Base-by-base conservation (phyloP, 2,888 invertebrate species). In the Monopis laevigella region DNA sequence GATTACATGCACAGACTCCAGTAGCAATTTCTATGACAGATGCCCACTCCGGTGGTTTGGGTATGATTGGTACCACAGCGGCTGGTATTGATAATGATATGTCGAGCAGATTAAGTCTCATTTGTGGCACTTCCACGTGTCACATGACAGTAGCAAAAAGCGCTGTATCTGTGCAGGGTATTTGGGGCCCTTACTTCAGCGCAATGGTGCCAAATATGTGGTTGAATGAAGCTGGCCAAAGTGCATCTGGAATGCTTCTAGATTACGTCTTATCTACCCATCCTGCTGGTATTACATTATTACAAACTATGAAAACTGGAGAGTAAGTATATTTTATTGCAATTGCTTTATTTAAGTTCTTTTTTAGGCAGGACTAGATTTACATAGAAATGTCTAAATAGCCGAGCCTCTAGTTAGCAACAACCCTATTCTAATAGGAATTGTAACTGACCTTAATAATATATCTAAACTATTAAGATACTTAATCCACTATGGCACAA, bases 51-150 rank as follows among this genome's bases (percentile, higher is more conserved):
- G 98, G 97, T 16, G 94, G 91, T 1, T 71, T 98, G 44, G 96
- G 95, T 12, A 85, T 93, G 84, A 85, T 93, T 48, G 92, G 92
- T 0, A 87, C 88, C 47, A 66, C 70, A 39, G 84, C 84, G 18
- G 65, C 71, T 43, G 59, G 56, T 13, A 68, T 80, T 47, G 64
- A 67, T 19, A 62, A 51, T 34, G 55, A 63, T 3, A 72, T 78
- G 65, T 65, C 73, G 10, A 65, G 62, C 28, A 62, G 75, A 24
- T 51, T 75, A 71, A 85, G 87, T 40, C 69, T 97, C 39, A 96
- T 97, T 55, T 93, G 93, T 75, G 98, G 98, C 1, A 98, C 98
- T 3, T 98, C 97, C 1, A 93, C 96, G 1, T 98, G 98, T 56
- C 96, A 96, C 58, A 96, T 98, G 95, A 90, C 90, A 51, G 86